Conservation (phyloP, 2,888 invertebrate species). For the Molorchus minor region DNA sequence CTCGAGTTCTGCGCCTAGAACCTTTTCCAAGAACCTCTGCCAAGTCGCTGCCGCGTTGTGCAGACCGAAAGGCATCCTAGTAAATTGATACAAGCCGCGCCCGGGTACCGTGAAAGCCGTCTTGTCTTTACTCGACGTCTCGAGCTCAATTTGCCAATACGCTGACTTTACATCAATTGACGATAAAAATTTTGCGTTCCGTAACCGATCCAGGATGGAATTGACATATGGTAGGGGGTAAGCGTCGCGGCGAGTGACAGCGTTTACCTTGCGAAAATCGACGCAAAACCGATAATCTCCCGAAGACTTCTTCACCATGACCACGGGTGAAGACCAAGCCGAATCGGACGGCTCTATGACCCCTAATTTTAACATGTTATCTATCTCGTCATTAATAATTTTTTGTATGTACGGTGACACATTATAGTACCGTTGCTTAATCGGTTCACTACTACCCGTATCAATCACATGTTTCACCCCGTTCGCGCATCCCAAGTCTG, state of each 20-base stretch:
- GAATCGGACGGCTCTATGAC: neutral
- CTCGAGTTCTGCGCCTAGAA: neutral
- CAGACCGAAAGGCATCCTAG: neutral
- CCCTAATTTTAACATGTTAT: neutral
- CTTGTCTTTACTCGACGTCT: neutral
- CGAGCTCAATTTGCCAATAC: neutral
- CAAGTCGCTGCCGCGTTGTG: neutral
- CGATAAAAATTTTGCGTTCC: neutral
- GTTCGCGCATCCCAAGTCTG: slow-evolving; percentile 8
- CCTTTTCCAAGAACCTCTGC: neutral
- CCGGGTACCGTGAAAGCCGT: slow-evolving; percentile 6
- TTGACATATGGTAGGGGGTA: neutral
- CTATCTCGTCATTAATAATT: neutral
- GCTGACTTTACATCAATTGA: slow-evolving; percentile 11
- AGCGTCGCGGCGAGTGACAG: neutral
- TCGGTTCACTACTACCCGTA: slow-evolving; percentile 6
- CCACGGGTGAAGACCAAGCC: neutral
- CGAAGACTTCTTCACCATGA: neutral
- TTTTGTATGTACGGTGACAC: slow-evolving; percentile 4
- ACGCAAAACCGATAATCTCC: neutral
- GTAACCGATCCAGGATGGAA: neutral
- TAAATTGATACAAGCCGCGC: neutral
- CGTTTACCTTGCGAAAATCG: neutral
- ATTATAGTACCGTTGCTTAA: slow-evolving; percentile 13
- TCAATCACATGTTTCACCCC: slow-evolving; percentile 6